These are phyloP conservation scores for Lasius fuliginosus DNA, from an alignment of 2,888 invertebrate species.

Conservation along the genomic window DNA sequence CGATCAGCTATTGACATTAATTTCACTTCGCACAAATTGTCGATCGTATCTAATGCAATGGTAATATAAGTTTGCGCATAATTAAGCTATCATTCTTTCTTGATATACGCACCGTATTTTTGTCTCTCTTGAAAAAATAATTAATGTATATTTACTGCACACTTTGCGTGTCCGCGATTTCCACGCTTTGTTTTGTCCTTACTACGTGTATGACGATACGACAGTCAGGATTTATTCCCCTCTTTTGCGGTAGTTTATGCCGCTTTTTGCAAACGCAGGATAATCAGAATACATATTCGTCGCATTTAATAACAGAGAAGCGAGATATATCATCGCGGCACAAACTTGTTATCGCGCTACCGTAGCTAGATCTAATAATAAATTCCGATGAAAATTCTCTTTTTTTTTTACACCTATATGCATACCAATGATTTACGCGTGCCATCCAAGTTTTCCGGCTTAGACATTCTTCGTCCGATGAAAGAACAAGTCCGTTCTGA, in stretches of 20 bases:
- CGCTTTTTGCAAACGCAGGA: conserved; percentile 27
- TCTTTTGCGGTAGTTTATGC: conserved; percentile 39
- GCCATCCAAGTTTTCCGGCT: conserved; percentile 50
- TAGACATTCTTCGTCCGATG: conserved; percentile 39
- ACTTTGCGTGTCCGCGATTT: conserved; percentile 18
- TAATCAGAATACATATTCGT: conserved; percentile 49
- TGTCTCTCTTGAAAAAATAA: conserved; percentile 9
- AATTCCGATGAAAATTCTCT: conserved; percentile 3
- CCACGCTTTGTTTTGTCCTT: conserved; percentile 35
- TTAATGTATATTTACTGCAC: conserved; percentile 28
- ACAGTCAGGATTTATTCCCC: conserved; percentile 9
- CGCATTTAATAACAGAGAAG: conserved; percentile 46
- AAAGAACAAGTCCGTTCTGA: conserved; percentile 68
- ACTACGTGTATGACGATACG: conserved; percentile 14
- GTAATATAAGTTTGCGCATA: background rate
- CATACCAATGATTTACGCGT: conserved; percentile 61
- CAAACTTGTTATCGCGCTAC: conserved; percentile 35
- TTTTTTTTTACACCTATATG: background rate
- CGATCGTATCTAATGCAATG: background rate
- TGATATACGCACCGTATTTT: background rate
- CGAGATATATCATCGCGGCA: conserved; percentile 34
- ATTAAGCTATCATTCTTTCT: conserved; percentile 11
- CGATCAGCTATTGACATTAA: conserved; percentile 19
- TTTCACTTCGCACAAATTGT: background rate
- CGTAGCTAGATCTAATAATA: conserved; percentile 34